Evolutionary conservation across 2,888 invertebrate species (phyloP).

Genomic region (Meiosimyza decipiens): DNA sequence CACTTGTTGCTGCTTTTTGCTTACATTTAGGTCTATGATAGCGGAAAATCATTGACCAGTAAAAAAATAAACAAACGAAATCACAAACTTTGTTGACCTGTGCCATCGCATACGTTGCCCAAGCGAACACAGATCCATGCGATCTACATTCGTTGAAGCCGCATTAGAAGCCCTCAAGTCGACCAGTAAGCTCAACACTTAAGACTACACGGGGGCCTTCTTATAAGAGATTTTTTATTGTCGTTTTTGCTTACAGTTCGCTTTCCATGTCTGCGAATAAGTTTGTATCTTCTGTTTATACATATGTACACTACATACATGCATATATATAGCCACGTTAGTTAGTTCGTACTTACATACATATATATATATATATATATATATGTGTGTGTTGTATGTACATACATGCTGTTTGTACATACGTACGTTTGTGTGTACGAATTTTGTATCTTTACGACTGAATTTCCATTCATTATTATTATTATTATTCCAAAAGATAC

Average conservation of each 20-base stretch:
- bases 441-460: conserved; percentile 54
- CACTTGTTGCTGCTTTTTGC: too few species aligned
- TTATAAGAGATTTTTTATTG: too few species aligned
- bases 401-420: conserved; percentile 14
- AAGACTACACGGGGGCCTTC: not conserved
- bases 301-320: not conserved
- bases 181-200: conserved; percentile 1
- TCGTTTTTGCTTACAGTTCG: not conserved
- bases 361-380: not conserved
- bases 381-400: not conserved
- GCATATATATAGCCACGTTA: not conserved
- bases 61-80: too few species aligned
- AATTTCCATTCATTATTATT: conserved; percentile 58
- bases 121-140: not conserved
- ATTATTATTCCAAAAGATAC: conserved; percentile 64
- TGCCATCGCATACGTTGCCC: too few species aligned
- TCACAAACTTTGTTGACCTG: too few species aligned
- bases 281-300: conserved; percentile 22
- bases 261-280: not conserved
- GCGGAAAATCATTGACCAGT: too few species aligned
- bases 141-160: not conserved
- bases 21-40: too few species aligned
- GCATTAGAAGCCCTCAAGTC: conserved; percentile 1
- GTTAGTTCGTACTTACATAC: not conserved
- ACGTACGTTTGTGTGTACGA: not conserved